These are phyloP conservation scores for Lomographa bimaculata DNA, from an alignment of 2,888 invertebrate species.

Conservation along the genomic window DNA sequence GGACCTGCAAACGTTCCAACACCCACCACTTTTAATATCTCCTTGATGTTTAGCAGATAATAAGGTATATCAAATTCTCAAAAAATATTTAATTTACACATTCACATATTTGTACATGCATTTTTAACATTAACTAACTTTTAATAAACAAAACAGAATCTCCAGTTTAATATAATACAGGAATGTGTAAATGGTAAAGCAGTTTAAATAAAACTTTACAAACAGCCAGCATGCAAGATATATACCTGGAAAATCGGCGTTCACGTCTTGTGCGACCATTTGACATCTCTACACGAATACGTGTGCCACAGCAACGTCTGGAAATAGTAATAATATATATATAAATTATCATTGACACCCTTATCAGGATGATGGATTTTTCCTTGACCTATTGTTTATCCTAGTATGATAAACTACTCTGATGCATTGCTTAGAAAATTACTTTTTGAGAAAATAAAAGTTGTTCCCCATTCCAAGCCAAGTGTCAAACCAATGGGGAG, in stretches of 20 bases:
- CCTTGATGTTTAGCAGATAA: slow-evolving; percentile 31
- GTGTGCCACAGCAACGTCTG: slow-evolving; percentile 94
- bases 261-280: slow-evolving; percentile 92
- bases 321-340: no score
- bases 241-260: slow-evolving; percentile 75
- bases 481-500: slow-evolving; percentile 42
- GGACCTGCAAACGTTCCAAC: slow-evolving; percentile 85
- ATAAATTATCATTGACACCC: no score
- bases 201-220: slow-evolving; percentile 4
- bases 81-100: slow-evolving; percentile 24
- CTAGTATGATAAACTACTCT: no score
- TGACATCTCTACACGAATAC: slow-evolving; percentile 96
- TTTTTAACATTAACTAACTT: neutral
- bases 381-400: no score
- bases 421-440: no score
- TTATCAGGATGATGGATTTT: no score
- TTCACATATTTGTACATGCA: slow-evolving; percentile 12
- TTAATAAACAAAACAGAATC: no score
- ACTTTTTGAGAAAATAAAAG: no score
- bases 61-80: slow-evolving; percentile 13
- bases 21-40: slow-evolving; percentile 82
- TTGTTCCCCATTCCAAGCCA: slow-evolving; percentile 77
- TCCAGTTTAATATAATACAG: no score
- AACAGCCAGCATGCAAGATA: slow-evolving; percentile 5
- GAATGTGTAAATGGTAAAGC: slow-evolving; percentile 21